These are phyloP conservation scores for Dipodomys merriami DNA, from an alignment of 2,113 vertebrate genomes.

Conservation along the genomic window DNA sequence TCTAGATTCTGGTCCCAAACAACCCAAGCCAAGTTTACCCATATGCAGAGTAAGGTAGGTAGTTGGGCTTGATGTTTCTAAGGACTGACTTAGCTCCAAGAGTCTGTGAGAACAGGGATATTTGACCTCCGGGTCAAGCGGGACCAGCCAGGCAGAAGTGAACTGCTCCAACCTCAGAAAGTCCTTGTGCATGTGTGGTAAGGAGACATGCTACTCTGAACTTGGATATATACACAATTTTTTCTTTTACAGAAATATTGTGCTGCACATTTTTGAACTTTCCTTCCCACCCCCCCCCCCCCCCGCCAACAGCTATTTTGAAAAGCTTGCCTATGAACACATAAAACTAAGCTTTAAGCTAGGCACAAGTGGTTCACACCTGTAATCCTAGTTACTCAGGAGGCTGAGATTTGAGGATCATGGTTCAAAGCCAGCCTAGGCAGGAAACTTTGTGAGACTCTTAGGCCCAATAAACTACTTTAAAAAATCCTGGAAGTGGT, in stretches of 20 bases:
- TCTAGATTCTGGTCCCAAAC: neutral
- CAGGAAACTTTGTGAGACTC: too few relatives aligned
- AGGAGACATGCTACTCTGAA: neutral
- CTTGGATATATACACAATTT: constrained; percentile 48
- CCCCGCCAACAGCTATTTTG: neutral
- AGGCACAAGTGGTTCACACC: too few relatives aligned
- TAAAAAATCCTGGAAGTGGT: too few relatives aligned
- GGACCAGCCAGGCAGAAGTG: neutral
- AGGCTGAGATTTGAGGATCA: too few relatives aligned
- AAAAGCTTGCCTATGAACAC: neutral
- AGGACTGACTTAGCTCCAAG: neutral
- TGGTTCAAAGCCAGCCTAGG: too few relatives aligned
- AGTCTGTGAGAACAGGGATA: constrained; percentile 3
- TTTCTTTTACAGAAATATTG: neutral
- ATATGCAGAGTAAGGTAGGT: neutral
- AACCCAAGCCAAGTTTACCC: neutral
- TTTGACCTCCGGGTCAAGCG: neutral
- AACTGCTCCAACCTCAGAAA: constrained; percentile 22
- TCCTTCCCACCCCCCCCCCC: too few relatives aligned
- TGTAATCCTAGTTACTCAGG: too few relatives aligned
- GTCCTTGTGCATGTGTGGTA: neutral
- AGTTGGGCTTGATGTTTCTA: neutral
- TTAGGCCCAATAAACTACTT: too few relatives aligned
- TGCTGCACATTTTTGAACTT: neutral
- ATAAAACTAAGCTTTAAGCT: neutral